Evolutionary conservation across 2,888 invertebrate genomes (phyloP), one percentile per base, ranked within the genome.

Genomic region (Oeneis ivallda): DNA sequence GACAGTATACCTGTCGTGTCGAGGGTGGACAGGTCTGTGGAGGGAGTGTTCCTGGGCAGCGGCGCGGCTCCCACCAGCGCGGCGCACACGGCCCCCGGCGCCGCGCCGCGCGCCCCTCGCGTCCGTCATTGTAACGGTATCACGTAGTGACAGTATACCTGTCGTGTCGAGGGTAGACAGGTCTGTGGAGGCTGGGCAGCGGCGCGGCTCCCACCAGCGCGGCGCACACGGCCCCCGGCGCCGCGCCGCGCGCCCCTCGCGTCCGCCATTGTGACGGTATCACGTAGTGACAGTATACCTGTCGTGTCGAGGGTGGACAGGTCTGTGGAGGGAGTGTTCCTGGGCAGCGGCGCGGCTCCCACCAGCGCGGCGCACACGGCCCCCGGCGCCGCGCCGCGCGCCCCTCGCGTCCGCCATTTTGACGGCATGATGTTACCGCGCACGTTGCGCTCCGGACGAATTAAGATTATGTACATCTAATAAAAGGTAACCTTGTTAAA

Each of bases 381-480:
- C 19, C 83, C 85, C 0, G 83, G 80, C 37, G 74, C 81, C 52
- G 81, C 78, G 17, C 76, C 81, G 45, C 67, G 71, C 9, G 64
- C 75, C 17, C 68, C 78, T 32, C 74, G 78, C 13, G 74, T 75
- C 54, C 87, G 80, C 86, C 86, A 86, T 32, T 79, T 79, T 43
- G 78, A 70, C 52, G 86, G 80, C 87, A 84, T 83, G 68, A 88
- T 75, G 67, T 79, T 80, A 3, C 81, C 85, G 61, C 88, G 87
- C 68, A 88, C 87, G 77, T 89, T 88, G 65, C 89, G 85, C 74
- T 89, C 88, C 68, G 89, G 89, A 0, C 85, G 82, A 41, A 85
- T 77, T 58, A 88, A 66, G 49, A 89, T 89, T 70, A 89, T 87
- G 72, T 89, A 87, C 75, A 89, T 71, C 89, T 89, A 76, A 4